phyloP scores from a whole-genome alignment of 2,888 invertebrate genomes.

The Cephalotes varians region DNA sequence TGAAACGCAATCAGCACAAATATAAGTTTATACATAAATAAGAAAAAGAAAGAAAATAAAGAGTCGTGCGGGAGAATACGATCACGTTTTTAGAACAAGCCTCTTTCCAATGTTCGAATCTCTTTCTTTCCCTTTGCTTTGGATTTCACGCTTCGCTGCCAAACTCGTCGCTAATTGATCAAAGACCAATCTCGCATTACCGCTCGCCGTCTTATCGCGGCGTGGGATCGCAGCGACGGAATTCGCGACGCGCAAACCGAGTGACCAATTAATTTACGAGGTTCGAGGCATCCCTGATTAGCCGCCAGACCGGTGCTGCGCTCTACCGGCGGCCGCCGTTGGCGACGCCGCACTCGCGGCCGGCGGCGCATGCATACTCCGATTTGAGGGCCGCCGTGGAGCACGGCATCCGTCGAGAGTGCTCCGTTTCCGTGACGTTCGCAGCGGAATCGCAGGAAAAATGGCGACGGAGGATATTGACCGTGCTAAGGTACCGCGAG shows the following conservation, averaged over 20 bases:
- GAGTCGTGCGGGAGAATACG: background rate
- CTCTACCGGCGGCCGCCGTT: background rate
- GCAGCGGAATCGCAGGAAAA: conserved; percentile 82
- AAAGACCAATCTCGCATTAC: background rate
- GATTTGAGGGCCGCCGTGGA: background rate
- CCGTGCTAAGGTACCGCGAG: conserved; percentile 82
- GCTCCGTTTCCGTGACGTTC: conserved; percentile 34
- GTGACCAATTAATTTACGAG: conserved; percentile 4
- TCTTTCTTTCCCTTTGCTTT: background rate
- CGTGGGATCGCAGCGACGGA: background rate
- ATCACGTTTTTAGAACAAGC: background rate
- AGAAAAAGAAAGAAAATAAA: background rate
- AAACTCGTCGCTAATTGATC: conserved; percentile 20
- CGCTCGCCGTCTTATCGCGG: background rate
- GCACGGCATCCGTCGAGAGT: background rate
- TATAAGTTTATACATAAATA: background rate
- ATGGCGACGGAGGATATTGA: conserved; percentile 88
- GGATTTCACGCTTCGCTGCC: background rate
- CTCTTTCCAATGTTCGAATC: background rate
- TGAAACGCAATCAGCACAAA: background rate
- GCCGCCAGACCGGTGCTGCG: background rate
- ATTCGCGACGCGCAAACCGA: conserved; percentile 5
- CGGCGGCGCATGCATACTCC: background rate
- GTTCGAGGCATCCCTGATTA: background rate
- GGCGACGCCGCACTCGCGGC: too few relatives aligned